Conservation (phyloP, 2,113 vertebrate genomes). For the Platysternon megacephalum region DNA sequence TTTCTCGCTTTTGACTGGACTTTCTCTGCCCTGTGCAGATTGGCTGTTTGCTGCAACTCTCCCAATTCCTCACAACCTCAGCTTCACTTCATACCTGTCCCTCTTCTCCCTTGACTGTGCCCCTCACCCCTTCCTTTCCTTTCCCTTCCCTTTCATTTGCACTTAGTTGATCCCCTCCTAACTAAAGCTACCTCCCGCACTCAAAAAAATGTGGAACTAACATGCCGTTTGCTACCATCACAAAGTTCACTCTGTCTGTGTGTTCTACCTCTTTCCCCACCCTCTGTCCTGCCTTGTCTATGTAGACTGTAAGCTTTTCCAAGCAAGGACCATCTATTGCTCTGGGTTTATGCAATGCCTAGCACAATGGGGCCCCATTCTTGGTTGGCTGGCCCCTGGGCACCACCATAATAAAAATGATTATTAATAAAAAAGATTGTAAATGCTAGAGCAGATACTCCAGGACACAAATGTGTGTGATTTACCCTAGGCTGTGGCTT, state of each 20-base stretch:
- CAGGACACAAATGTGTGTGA: too few species aligned
- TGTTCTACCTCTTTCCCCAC: not conserved
- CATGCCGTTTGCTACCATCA: not conserved
- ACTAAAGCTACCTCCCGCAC: not conserved
- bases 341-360: not conserved
- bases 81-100: too few species aligned
- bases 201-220: not conserved
- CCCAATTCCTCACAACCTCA: not conserved
- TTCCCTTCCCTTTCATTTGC: not conserved
- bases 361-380: not conserved
- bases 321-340: not conserved
- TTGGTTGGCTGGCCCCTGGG: not conserved
- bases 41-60: not conserved
- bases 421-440: not conserved
- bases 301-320: not conserved
- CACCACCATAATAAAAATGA: not conserved
- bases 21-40: not conserved
- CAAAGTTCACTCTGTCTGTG: too few species aligned
- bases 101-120: not conserved
- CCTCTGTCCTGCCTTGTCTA: not conserved
- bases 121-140: not conserved
- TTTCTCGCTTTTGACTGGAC: not conserved
- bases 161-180: not conserved
- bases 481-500: not conserved
- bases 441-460: not conserved